Base-by-base conservation (phyloP, 2,888 invertebrate species). In the Eudemis profundana region DNA sequence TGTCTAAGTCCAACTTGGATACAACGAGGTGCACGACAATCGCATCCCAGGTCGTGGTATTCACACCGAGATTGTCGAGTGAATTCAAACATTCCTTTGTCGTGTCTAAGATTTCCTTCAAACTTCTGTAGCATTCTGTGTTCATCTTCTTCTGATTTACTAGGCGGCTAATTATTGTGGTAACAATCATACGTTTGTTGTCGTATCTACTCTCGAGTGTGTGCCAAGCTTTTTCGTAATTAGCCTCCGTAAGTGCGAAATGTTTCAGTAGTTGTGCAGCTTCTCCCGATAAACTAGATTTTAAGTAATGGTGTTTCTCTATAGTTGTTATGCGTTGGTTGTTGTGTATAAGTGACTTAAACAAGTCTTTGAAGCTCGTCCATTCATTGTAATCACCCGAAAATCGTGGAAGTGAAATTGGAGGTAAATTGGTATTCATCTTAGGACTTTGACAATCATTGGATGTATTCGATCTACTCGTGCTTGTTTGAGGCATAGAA, bases 161-260 rank as follows among this genome's bases (percentile, higher is more conserved):
- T 14, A 40, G 14, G 38, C 38, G 38, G 38, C 38, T 40, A 14
- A 40, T 40, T 40, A 40, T 40, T 3, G 38, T 40, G 1, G 38
- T 40, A 14, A 40, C 38, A 40, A n/a, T 40, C 38, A 40, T 40
- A 14, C 38, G 38, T 40, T 40, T 40, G 14, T 40, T 40, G 4
- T 40, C 4, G 14, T 40, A 40, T 3, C 38, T n/a, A 14, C 38
- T 40, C 14, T 40, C 38, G 5, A 40, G 38, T 40, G 38, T 40
- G 38, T 12, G n/a, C 38, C 38, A 40, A 40, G 38, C 38, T 14
- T 40, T 40, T 14, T 40, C 38, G 4, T 40, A 40, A 14, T 40
- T 40, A 40, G 38, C 38, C 14, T 40, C 14, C 38, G 38, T 38
- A n/a, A 38, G 38, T 38, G 38, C 38, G n/a, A 38, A n/a, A 38